Percentiles rank a stretch among this genome's conserved stretches.
phyloP scores from a whole-genome alignment of 2,888 invertebrate genomes.

The Drosophila sordidula region DNA sequence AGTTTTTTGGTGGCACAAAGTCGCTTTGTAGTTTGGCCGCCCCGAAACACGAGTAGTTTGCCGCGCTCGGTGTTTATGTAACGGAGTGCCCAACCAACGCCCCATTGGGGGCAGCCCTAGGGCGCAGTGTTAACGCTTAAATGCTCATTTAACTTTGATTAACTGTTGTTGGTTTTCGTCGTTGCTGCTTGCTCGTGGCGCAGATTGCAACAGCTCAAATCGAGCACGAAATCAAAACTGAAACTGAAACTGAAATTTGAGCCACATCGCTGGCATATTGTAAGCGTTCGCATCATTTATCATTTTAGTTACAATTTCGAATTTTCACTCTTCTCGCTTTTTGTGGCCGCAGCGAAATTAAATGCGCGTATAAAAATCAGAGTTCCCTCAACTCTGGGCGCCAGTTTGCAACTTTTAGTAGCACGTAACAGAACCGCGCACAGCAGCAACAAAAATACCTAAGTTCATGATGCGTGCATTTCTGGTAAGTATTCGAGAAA shows the following conservation, averaged over 20 bases:
- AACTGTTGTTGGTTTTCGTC: slow-evolving; percentile 44
- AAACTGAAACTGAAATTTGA: slow-evolving; percentile 57
- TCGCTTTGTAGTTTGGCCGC: slow-evolving; percentile 68
- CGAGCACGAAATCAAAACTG: slow-evolving; percentile 31
- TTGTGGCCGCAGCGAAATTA: slow-evolving; percentile 25
- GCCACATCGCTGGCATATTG: slow-evolving; percentile 48
- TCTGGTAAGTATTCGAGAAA: slow-evolving; percentile 63
- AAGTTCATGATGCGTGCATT: slow-evolving; percentile 88
- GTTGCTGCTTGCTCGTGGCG: slow-evolving; percentile 16
- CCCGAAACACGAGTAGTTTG: slow-evolving; percentile 57
- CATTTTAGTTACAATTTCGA: slow-evolving; percentile 56
- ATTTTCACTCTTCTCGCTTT: slow-evolving; percentile 51
- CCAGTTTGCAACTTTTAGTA: slow-evolving; percentile 55
- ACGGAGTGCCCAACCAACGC: slow-evolving; percentile 59
- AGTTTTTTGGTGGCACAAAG: slow-evolving; percentile 46
- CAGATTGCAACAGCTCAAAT: slow-evolving; percentile 63
- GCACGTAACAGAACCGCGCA: slow-evolving; percentile 36
- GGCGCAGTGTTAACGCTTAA: slow-evolving; percentile 65
- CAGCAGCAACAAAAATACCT: slow-evolving; percentile 14
- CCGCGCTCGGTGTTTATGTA: slow-evolving; percentile 59
- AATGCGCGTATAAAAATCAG: slow-evolving; percentile 65
- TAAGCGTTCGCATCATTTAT: slow-evolving; percentile 69
- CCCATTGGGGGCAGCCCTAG: slow-evolving; percentile 52
- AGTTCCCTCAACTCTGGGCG: slow-evolving; percentile 25
- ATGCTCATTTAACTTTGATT: slow-evolving; percentile 71